Evolutionary conservation across 2,888 invertebrate genomes (phyloP).

Genomic region (Cantharis rustica): DNA sequence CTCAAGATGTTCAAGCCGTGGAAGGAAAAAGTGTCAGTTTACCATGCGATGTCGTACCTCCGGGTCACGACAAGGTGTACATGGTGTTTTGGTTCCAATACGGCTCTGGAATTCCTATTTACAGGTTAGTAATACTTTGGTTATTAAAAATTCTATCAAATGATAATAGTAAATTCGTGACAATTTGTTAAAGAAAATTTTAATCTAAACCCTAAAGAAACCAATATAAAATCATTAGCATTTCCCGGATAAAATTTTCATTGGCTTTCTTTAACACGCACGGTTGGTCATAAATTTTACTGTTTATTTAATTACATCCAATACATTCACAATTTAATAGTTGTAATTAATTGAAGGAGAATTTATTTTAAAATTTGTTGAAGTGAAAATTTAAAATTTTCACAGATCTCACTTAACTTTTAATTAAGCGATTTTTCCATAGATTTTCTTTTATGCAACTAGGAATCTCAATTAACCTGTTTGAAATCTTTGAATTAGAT

Average conservation of each 20-base stretch:
- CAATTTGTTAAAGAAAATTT: not conserved
- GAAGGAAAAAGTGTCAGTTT: constrained; percentile 86
- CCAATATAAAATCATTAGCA: not conserved
- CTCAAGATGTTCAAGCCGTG: constrained; percentile 83
- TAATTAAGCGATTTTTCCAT: not conserved
- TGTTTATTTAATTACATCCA: not conserved
- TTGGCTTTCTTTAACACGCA: not conserved
- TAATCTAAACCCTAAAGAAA: not conserved
- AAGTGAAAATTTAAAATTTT: not conserved
- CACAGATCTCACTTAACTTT: not conserved
- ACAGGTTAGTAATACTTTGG: constrained; percentile 67
- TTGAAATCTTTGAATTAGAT: not conserved
- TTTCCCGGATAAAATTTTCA: not conserved
- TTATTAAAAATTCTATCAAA: not conserved
- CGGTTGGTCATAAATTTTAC: not conserved
- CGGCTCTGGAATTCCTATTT: constrained; percentile 83
- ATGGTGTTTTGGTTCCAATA: constrained; percentile 93
- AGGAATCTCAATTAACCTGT: not conserved
- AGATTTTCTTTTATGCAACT: not conserved
- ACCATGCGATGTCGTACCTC: constrained; percentile 84
- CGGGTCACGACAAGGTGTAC: constrained; percentile 83
- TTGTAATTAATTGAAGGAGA: not conserved
- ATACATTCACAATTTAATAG: not conserved
- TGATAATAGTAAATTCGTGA: not conserved
- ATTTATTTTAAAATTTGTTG: not conserved